Base-by-base conservation (phyloP, 2,888 invertebrate species). In the Choristoneura rosaceana region DNA sequence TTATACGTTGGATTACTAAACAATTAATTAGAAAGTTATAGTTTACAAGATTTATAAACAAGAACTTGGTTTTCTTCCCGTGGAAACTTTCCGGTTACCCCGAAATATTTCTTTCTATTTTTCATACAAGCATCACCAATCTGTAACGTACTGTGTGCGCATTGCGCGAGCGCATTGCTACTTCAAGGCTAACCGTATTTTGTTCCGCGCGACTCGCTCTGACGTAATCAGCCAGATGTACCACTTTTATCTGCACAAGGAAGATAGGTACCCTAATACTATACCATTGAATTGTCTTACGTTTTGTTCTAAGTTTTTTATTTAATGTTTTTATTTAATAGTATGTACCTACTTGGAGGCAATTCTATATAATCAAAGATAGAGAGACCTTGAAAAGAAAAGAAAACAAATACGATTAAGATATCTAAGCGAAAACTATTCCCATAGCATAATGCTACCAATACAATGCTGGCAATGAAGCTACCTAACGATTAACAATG, bases 141-240 rank as follows among this genome's bases (percentile, higher is more conserved):
- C 17, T 71, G 66, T 78, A 76, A 43, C 81, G 17, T 17, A 17
- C 52, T 79, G 80, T 86, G 84, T 86, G 4, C 7, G 38, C 52
- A 79, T 80, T 86, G 84, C 81, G 75, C 76, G 74, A 75, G 83
- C 89, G 88, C 88, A 87, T 87, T 84, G 87, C 84, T 83, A 81
- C 82, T 86, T 86, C 93, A 94, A 93, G 93, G 93, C 89, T 88
- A 89, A 82, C 80, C 81, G 86, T 89, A 91, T 91, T 92, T 90
- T 88, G 91, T 92, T 91, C 91, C 90, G 89, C 88, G 87, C 88
- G 84, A 81, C 83, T 84, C 86, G 84, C 78, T 78, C 82, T 90
- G 89, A 93, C 92, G 90, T 90, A 82, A 90, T 83, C 66, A 75
- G 78, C 79, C 82, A 84, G 84, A 86, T 87, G 88, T 90, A 90